Evolutionary conservation across 2,888 invertebrate species (phyloP).

Genomic region (Blastobasis lacticolella): DNA sequence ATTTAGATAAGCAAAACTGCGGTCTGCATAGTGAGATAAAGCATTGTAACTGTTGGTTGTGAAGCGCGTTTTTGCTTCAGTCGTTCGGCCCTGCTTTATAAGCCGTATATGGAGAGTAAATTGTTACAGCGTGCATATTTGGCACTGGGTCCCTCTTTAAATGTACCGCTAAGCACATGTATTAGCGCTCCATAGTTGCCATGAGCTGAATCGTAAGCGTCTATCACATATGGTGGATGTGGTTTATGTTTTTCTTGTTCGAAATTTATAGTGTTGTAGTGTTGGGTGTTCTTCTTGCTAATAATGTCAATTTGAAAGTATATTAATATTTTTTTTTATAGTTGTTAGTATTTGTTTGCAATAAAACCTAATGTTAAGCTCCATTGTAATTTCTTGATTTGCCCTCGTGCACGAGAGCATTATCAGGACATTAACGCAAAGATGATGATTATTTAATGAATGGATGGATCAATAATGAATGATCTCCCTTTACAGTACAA

Average conservation of each 20-base stretch:
- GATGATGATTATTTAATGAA: too few relatives aligned
- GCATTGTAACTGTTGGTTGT: conserved; percentile 22
- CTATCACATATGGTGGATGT: conserved; percentile 18
- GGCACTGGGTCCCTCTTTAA: conserved; percentile 58
- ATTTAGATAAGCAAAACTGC: conserved; percentile 32
- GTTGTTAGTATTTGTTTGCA: too few relatives aligned
- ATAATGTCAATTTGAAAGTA: too few relatives aligned
- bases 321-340: too few relatives aligned
- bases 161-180: conserved; percentile 64
- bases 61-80: conserved; percentile 20
- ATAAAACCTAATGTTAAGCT: too few relatives aligned
- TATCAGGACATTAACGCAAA: too few relatives aligned
- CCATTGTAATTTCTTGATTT: too few relatives aligned
- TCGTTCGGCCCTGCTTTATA: conserved; percentile 51
- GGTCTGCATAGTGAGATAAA: conserved; percentile 25
- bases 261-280: too few relatives aligned
- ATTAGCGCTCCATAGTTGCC: conserved; percentile 43
- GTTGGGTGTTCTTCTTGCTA: too few relatives aligned
- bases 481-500: too few relatives aligned
- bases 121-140: conserved; percentile 62
- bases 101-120: conserved; percentile 55
- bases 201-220: conserved; percentile 39
- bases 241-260: conserved; percentile 20
- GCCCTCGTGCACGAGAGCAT: too few relatives aligned
- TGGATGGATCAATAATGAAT: too few relatives aligned